Evolutionary conservation across 2,888 invertebrate genomes (phyloP).

Genomic region (Habroteleia sp.): DNA sequence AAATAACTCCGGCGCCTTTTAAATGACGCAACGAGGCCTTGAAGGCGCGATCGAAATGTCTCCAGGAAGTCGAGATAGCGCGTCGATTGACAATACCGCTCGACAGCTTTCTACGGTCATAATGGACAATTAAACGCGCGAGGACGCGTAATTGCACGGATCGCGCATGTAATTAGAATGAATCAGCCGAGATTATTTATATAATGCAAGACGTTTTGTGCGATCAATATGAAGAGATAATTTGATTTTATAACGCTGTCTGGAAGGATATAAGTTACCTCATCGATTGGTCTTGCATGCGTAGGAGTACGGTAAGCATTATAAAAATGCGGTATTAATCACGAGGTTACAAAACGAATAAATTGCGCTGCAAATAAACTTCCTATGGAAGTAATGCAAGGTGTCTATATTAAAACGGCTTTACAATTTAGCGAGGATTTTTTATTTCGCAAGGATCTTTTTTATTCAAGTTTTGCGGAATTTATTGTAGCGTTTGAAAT

Average conservation of each 20-base stretch:
- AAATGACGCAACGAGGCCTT: conserved; percentile 19
- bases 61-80: conserved; percentile 30
- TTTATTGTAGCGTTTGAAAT: no score
- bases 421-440: no score
- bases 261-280: conserved; percentile 37
- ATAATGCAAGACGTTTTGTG: conserved; percentile 29
- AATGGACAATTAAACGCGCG: conserved; percentile 30
- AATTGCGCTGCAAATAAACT: no score
- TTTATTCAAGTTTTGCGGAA: no score
- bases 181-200: conserved; percentile 31
- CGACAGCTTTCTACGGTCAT: conserved; percentile 14
- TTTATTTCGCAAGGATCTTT: no score
- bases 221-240: conserved; percentile 19
- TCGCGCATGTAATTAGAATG: conserved; percentile 36
- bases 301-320: conserved; percentile 28
- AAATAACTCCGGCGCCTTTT: conserved; percentile 34
- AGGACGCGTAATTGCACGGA: conserved; percentile 37
- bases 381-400: no score
- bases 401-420: no score
- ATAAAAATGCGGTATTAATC: conserved; percentile 13
- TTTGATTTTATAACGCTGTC: conserved; percentile 16
- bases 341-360: no score
- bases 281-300: conserved; percentile 5
- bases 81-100: conserved; percentile 17
- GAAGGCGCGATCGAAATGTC: conserved; percentile 1